Evolutionary conservation across 2,113 vertebrate genomes (phyloP).

Genomic region (Calyptomena viridis): DNA sequence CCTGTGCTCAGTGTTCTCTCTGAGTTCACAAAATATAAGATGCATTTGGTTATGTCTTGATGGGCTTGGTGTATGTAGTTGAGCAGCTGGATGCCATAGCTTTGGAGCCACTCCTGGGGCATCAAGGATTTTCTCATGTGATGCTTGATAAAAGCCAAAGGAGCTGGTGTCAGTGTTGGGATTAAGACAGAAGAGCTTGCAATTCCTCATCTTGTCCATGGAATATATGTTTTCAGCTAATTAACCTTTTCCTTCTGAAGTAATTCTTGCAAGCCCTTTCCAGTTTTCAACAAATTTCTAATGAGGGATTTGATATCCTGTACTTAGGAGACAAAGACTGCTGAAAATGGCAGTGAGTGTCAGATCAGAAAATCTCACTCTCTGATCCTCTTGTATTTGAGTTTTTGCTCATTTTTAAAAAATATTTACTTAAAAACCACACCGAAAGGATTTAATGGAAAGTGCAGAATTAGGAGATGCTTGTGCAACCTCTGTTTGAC

Average conservation of each 20-base stretch:
- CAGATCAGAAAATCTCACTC: not conserved
- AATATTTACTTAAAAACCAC: fast-evolving
- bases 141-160: not conserved
- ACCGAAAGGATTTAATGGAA: not conserved
- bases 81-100: not conserved
- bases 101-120: not conserved
- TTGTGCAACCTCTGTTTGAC: not conserved
- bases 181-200: not conserved
- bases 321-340: not conserved
- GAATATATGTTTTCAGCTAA: not conserved
- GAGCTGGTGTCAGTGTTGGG: not conserved
- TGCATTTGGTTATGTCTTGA: fast-evolving
- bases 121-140: not conserved
- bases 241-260: not conserved
- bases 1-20: not conserved
- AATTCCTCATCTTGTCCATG: not conserved
- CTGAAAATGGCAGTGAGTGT: not conserved
- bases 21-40: not conserved
- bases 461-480: not conserved
- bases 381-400: not conserved
- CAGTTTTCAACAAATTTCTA: not conserved
- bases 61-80: not conserved
- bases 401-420: fast-evolving
- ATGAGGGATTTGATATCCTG: not conserved
- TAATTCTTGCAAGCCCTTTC: not conserved